These are phyloP conservation scores for Callochromis pleurospilus DNA, from an alignment of 2,113 vertebrate genomes.

Conservation along the genomic window DNA sequence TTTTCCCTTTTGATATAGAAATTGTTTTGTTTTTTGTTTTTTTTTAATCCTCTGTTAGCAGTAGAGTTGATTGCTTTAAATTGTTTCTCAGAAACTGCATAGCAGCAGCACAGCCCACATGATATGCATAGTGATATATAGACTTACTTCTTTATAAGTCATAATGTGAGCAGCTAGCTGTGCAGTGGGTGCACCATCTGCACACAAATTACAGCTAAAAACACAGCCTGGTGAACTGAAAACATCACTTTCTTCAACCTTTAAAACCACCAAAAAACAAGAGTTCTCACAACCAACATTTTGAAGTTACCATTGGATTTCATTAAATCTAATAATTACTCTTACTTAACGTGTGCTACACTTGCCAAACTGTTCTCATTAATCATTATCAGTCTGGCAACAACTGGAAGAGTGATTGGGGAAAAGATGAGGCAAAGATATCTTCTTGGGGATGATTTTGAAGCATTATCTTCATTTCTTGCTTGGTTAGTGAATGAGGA, in stretches of 20 bases:
- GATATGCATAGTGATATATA: constrained; percentile 9
- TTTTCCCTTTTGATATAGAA: background rate
- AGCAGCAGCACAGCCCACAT: background rate
- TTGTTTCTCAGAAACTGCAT: background rate
- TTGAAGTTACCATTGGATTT: background rate
- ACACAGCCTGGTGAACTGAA: background rate
- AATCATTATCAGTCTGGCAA: constrained; percentile 7
- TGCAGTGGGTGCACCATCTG: background rate
- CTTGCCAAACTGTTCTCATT: constrained; percentile 1
- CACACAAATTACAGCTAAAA: background rate
- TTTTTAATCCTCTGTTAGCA: background rate
- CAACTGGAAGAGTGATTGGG: background rate
- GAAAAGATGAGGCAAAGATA: background rate
- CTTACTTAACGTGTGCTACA: background rate
- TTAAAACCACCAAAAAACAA: background rate
- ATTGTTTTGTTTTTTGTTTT: too few relatives aligned
- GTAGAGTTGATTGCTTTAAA: background rate
- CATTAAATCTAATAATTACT: constrained; percentile 2
- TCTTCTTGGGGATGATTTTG: background rate
- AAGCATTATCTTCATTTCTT: constrained; percentile 27
- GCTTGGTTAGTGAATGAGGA: constrained; percentile 23
- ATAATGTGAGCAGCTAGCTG: constrained; percentile 20
- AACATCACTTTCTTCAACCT: background rate
- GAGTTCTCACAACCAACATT: background rate
- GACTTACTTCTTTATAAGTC: constrained; percentile 5